Base-by-base conservation (phyloP, 2,113 vertebrate species). In the Indri indri region DNA sequence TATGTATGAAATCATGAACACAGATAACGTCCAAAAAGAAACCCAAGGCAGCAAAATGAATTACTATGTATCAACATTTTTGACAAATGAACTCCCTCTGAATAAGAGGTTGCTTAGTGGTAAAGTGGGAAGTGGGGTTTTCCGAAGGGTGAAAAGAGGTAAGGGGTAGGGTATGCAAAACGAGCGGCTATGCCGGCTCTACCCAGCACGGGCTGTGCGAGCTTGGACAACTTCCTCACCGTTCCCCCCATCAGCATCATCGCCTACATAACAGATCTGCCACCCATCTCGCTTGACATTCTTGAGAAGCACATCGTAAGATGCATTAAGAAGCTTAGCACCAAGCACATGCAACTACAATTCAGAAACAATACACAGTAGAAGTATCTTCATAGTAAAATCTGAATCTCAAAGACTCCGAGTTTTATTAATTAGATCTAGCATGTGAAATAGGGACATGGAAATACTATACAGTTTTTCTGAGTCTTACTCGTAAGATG, bases 1-100 rank as follows among this genome's bases (percentile, higher is more conserved):
- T 20, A 16, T 18, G 20, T 70, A 57, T 57, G 80, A 89, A 95
- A 91, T 95, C 76, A 34, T 16, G 37, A 95, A 79, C 89, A 86
- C 45, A 90, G 96, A 95, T 92, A 97, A 96, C 3, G 14, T 94
- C 96, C 84, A 91, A 70, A 11, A 65, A 88, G 92, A 96, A 96
- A 79, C 42, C 74, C 22, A 74, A 93, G 79, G 83, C 57, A 37
- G 87, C 47, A 45, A 96, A 96, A 97, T 42, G 90, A 90, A 97
- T 95, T 27, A 84, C 96, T 25, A 5, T 9, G 37, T 18, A 92
- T 73, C 83, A 76, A 52, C 4, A 11, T 61, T 96, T 88, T n/a
- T 96, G 96, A 97, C 91, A 93, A 95, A 97, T 88, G 96, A 91
- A 88, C 74, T 22, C 34, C 61, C 73, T 94, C 13, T 13, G 73